These are phyloP conservation scores for Microcebus tavaratra DNA, from an alignment of 2,113 vertebrate genomes.

Conservation along the genomic window DNA sequence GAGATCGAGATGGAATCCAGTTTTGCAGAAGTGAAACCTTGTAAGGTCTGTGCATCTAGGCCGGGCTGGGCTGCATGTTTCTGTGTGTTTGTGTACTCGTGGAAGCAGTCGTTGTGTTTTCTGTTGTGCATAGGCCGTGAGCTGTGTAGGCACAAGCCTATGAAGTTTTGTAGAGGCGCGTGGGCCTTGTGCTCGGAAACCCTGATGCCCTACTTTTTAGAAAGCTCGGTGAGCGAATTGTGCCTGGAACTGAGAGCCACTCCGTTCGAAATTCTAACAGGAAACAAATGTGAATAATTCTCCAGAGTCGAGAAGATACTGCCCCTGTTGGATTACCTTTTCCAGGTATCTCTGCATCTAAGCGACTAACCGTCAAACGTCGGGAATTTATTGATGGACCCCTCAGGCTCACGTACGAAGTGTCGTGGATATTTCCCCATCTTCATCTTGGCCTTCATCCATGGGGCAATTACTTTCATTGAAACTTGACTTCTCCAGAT, in stretches of 20 bases:
- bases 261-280: neutral
- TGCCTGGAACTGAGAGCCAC: neutral
- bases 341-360: neutral
- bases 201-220: neutral
- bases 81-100: rapidly evolving
- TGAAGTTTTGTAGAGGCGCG: neutral
- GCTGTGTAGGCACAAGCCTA: neutral
- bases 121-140: neutral
- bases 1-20: neutral
- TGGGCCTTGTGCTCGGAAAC: neutral
- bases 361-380: neutral
- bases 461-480: neutral
- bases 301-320: neutral
- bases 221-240: neutral
- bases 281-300: neutral
- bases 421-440: neutral
- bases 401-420: neutral
- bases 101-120: neutral
- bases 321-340: neutral
- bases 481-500: constrained; percentile 55
- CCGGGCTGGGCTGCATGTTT: neutral
- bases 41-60: neutral
- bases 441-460: constrained; percentile 31
- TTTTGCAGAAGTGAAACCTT: neutral
- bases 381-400: neutral